Evolutionary conservation across 92 coral and sea anemone species (phyloP), one percentile per base, ranked within the genome.

Genomic region (Heliopora coerulea): DNA sequence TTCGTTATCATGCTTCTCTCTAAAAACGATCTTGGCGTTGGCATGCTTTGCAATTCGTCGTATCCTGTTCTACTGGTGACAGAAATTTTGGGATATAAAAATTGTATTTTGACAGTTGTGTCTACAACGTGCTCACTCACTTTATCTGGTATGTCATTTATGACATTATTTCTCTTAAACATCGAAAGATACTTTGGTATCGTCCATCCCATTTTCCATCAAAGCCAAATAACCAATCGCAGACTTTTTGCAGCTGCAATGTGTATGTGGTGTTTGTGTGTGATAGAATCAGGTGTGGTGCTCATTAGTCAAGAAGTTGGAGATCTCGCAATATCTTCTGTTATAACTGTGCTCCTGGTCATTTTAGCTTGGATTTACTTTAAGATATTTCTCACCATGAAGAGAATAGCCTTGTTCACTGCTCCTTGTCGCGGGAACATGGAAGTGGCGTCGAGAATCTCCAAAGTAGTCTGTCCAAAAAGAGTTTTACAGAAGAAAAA

Each of bases 181-280:
- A 0, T 24, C 0, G 67, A 61, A 41, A 24, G 67, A 32, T 61
- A 61, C 42, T 32, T 61, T 3, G 23, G 44, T 14, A 61, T 61
- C 23, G 27, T 15, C 3, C 67, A 61, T 15, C 67, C 67, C 15
- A 31, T 61, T 14, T 31, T 30, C 26, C 67, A 61, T 61, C 67
- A 46, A 31, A 30, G 1, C 27, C 11, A 30, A 21, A 26, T 32
- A 15, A 61, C 67, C 1, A 61, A 61, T 30, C 27, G 3, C 18
- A 61, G 42, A 34, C 23, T 61, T 2, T 32, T 61, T 2, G 7
- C 6, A 24, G 24, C 25, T 8, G 27, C 48, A 2, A 18, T 15
- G 1, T 1, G 15, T 61, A 7, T 61, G 20, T 61, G 67, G 67
- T 58, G 13, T 25, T 6, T 15, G 0, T 1, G 13, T 31, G 27